Conservation (phyloP, 2,888 invertebrate genomes). For the Stenolophus ochropezus region DNA sequence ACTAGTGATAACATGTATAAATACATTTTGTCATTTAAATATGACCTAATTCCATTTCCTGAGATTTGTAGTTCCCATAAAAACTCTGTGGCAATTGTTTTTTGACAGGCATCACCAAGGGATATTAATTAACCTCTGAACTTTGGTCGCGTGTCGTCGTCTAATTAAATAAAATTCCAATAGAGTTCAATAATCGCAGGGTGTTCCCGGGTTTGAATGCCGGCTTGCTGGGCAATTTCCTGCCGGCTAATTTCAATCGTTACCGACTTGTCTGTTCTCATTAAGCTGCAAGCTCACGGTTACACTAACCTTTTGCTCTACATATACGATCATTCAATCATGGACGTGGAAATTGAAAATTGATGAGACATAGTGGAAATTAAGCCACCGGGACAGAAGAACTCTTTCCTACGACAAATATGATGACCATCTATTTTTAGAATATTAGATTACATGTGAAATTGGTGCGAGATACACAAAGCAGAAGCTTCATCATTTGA, state of each 20-base stretch:
- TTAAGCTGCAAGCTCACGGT: slow-evolving; percentile 8
- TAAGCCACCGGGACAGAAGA: background rate
- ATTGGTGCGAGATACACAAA: no score
- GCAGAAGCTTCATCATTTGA: no score
- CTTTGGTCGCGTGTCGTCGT: background rate
- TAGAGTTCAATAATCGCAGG: slow-evolving; percentile 26
- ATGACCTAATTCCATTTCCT: no score
- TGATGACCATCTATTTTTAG: no score
- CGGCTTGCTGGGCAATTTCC: slow-evolving; percentile 16
- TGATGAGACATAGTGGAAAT: background rate
- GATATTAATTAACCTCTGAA: slow-evolving; percentile 35
- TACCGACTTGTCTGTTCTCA: background rate
- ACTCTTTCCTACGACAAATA: no score
- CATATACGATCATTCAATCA: background rate
- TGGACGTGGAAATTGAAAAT: background rate
- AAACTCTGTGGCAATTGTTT: no score
- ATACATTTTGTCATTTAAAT: no score
- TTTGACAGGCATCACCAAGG: background rate
- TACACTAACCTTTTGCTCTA: background rate
- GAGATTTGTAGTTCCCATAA: no score
- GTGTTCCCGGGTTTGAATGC: slow-evolving; percentile 18
- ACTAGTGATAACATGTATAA: no score
- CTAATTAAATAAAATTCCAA: slow-evolving; percentile 25
- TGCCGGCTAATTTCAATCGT: slow-evolving; percentile 22
- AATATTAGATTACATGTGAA: no score